Conservation (phyloP, 2,797 vertebrate genomes). For the Chelon labrosus region DNA sequence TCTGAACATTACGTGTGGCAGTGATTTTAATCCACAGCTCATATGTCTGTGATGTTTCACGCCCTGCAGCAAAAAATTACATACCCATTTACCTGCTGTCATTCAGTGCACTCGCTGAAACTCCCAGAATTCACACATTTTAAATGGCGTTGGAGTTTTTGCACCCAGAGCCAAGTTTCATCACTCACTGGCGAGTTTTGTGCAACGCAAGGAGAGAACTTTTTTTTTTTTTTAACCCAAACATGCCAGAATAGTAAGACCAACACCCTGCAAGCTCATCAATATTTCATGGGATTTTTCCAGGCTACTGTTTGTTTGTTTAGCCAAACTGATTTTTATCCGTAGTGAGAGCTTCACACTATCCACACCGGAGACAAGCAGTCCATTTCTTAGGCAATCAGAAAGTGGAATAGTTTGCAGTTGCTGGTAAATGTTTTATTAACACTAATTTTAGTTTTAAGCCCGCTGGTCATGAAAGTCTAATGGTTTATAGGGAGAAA, state of each 20-base stretch:
- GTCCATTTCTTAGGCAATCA: neutral
- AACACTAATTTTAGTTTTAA: neutral
- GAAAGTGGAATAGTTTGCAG: neutral
- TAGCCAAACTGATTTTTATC: neutral
- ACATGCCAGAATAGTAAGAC: neutral
- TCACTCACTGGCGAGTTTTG: no score
- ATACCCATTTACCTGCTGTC: no score
- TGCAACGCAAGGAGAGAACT: no score
- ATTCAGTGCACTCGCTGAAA: no score
- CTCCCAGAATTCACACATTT: no score
- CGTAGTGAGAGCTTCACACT: neutral
- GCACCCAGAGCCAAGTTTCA: no score
- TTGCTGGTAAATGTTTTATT: neutral
- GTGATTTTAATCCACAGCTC: neutral
- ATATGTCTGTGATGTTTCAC: neutral
- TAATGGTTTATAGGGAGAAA: neutral
- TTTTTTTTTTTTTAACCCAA: no score
- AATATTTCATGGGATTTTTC: no score
- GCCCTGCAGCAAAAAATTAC: no score
- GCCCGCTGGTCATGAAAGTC: neutral
- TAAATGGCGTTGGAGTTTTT: no score
- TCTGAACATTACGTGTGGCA: no score
- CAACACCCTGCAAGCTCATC: neutral
- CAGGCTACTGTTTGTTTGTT: neutral
- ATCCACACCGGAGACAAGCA: neutral